Evolutionary conservation across 2,113 vertebrate genomes (phyloP), one percentile per base, ranked within the genome.

Genomic region (Hippoglossus stenolepis): DNA sequence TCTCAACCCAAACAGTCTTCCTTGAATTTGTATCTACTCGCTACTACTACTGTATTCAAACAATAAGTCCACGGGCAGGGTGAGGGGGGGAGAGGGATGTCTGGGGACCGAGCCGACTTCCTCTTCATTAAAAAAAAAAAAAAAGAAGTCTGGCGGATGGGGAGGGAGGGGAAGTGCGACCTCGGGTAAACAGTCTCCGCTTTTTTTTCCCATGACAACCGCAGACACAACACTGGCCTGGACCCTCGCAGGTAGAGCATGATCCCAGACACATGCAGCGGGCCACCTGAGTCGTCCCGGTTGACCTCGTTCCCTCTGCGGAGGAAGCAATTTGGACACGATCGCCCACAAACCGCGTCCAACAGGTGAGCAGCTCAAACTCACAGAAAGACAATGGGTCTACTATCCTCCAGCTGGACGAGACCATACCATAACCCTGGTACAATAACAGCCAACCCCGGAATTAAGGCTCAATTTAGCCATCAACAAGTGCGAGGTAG

Each of bases 391-490:
- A 94, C 93, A 94, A 94, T 91, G 87, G 76, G 63, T 89, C 90
- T 93, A 92, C 91, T 93, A 86, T 90, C 79, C 89, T 58, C 63
- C 24, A 65, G 67, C 80, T 70, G 38, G 65, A 77, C 78, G 77
- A 84, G 60, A 43, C 71, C 71, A 88, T 84, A 77, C 70, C 82
- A 67, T 73, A 75, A 83, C 75, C 64, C 35, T n/a, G 59, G 62
- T 70, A 67, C 86, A 89, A 85, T 80, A 86, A 90, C 61, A 78
- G 84, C 64, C 78, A 90, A 90, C 90, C 80, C 84, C 18, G 8
- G 73, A 84, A 91, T 89, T 85, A 90, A 78, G 69, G 82, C 17
- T 83, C 87, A 92, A 94, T 94, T 94, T 92, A 93, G 87, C 87
- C 88, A 86, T 94, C 93, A 94, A 90, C 91, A 89, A 85, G 85